phyloP scores from a whole-genome alignment of 2,797 vertebrate genomes.

The Sebastes diaconus region DNA sequence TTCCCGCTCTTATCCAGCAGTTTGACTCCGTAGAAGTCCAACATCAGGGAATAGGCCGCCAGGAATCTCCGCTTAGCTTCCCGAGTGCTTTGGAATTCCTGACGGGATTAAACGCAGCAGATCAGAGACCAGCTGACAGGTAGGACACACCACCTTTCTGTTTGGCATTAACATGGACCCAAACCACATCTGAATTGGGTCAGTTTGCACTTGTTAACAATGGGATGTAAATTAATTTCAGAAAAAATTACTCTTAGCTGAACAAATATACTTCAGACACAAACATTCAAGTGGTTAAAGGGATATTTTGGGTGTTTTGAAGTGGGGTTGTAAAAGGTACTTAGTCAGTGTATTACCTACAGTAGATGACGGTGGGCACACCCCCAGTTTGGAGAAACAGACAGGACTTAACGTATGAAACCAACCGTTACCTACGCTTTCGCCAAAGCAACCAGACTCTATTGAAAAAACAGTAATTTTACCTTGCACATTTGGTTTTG shows the following conservation, averaged over 20 bases:
- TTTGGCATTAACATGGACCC: neutral
- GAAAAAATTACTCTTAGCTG: fast-evolving
- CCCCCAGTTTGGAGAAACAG: too few relatives aligned
- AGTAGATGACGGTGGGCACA: too few relatives aligned
- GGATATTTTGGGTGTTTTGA: too few relatives aligned
- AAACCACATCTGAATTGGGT: neutral
- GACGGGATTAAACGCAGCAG: slow-evolving; percentile 23
- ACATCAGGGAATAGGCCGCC: slow-evolving; percentile 94
- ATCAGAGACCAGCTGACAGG: slow-evolving; percentile 1
- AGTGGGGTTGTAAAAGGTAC: too few relatives aligned
- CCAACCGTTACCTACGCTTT: too few relatives aligned
- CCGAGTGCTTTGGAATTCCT: slow-evolving; percentile 98
- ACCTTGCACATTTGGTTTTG: too few relatives aligned
- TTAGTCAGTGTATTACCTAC: too few relatives aligned
- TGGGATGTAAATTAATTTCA: neutral
- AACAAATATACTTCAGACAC: neutral
- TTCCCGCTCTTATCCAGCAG: slow-evolving; percentile 94
- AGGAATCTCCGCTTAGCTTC: slow-evolving; percentile 95
- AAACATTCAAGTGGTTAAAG: neutral
- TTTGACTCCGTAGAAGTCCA: slow-evolving; percentile 98
- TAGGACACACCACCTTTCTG: neutral
- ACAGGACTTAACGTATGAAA: too few relatives aligned
- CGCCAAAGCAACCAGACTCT: too few relatives aligned
- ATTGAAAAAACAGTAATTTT: too few relatives aligned
- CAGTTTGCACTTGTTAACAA: neutral